Percentiles rank a stretch among this genome's conserved stretches.
Evolutionary conservation across 2,797 vertebrate genomes (phyloP).

Genomic region (Sparus aurata): DNA sequence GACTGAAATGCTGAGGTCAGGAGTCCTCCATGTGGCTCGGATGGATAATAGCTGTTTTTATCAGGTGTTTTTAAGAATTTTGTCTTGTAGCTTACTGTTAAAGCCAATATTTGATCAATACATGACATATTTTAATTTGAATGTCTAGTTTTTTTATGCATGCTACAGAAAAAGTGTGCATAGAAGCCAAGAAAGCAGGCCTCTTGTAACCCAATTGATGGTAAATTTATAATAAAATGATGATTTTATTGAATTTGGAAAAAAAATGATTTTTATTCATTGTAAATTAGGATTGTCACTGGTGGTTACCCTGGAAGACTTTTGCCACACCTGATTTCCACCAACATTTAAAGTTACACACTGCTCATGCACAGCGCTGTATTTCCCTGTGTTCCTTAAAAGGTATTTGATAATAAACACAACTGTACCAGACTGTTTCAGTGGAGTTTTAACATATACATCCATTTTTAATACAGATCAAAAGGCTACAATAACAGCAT

Average conservation of each 20-base stretch:
- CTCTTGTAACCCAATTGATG: neutral
- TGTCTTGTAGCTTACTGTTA: neutral
- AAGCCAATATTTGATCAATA: neutral
- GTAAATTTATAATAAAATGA: neutral
- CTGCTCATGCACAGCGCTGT: neutral
- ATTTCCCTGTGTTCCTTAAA: constrained; percentile 18
- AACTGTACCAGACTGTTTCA: constrained; percentile 33
- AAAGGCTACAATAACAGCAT: constrained; percentile 54
- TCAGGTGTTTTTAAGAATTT: neutral
- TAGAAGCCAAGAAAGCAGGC: neutral
- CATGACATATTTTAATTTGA: neutral
- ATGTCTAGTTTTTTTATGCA: neutral
- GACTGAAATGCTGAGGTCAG: neutral
- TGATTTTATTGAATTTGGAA: neutral
- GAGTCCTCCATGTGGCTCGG: neutral
- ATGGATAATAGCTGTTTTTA: neutral
- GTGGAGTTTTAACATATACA: constrained; percentile 27
- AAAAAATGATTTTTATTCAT: neutral
- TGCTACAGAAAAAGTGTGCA: neutral
- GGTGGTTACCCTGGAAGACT: constrained; percentile 1
- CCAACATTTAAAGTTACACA: neutral
- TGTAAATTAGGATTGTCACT: neutral
- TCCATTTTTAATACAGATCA: constrained; percentile 45
- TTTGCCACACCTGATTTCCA: neutral
- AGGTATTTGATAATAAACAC: constrained; percentile 44